These are phyloP conservation scores for Aviceda subcristata DNA, from an alignment of 2,113 vertebrate species.

Conservation along the genomic window DNA sequence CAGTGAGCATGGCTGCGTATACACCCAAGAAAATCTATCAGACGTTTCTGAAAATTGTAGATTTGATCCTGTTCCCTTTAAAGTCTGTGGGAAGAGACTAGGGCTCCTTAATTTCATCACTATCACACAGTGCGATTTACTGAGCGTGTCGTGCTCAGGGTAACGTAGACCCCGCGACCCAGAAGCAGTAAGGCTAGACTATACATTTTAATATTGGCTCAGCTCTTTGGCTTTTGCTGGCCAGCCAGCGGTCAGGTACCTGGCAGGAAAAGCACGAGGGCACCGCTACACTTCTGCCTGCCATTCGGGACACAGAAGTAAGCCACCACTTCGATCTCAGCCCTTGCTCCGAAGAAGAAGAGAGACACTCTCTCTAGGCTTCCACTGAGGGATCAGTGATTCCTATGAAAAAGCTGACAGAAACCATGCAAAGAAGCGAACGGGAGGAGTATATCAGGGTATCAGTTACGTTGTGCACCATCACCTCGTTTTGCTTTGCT, in stretches of 20 bases:
- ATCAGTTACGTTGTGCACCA: neutral
- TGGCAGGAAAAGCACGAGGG: neutral
- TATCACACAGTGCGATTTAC: neutral
- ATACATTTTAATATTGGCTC: neutral
- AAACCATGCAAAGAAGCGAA: neutral
- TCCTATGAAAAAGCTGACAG: neutral
- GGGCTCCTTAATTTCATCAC: neutral
- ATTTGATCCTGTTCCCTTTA: neutral
- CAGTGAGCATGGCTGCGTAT: neutral
- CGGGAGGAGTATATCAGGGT: neutral
- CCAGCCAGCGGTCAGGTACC: neutral
- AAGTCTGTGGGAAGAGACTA: neutral
- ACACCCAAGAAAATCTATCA: neutral
- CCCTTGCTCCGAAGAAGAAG: neutral
- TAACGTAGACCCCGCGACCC: too few relatives aligned
- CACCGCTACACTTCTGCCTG: neutral
- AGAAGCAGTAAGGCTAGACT: neutral
- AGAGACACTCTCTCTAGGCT: neutral
- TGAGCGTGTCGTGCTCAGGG: neutral
- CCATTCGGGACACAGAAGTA: neutral
- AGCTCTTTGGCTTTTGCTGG: neutral
- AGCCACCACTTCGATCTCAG: neutral
- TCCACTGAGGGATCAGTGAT: accelerated
- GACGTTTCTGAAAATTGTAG: neutral
- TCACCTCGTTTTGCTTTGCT: neutral